These are phyloP conservation scores for Mesopsocus fuscifrons DNA, from an alignment of 2,888 invertebrate genomes.

Conservation along the genomic window DNA sequence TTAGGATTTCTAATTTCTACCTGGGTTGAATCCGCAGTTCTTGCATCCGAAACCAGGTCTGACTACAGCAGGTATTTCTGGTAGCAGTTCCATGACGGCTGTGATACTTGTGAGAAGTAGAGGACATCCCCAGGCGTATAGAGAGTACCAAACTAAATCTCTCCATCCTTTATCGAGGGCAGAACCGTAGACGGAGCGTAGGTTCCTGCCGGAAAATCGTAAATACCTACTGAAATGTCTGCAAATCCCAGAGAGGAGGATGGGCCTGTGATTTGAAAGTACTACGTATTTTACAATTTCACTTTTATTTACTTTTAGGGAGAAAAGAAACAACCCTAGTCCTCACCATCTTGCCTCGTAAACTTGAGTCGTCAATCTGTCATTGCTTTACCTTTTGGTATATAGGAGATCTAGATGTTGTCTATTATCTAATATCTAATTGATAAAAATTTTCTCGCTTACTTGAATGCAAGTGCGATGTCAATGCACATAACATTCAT, in stretches of 20 bases:
- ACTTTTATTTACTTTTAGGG: no score
- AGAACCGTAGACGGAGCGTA: neutral
- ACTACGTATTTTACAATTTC: no score
- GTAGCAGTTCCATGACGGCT: constrained; percentile 4
- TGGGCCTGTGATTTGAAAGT: no score
- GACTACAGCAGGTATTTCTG: neutral
- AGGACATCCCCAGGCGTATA: constrained; percentile 6
- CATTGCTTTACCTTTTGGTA: no score
- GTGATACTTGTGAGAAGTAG: constrained; percentile 1
- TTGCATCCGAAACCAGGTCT: constrained; percentile 7
- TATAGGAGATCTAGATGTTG: no score
- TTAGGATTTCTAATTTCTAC: neutral
- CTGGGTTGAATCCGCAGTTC: constrained; percentile 2
- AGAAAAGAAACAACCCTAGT: no score
- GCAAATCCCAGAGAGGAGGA: neutral
- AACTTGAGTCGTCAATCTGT: no score
- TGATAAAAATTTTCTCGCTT: neutral
- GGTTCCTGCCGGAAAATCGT: neutral
- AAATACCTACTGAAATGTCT: neutral
- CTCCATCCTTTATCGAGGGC: neutral
- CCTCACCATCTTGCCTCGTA: no score
- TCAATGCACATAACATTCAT: constrained; percentile 8
- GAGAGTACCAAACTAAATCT: constrained; percentile 3
- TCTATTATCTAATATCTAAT: no score
- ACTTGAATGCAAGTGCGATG: constrained; percentile 3